Conservation (phyloP, 2,797 vertebrate species). For the Argyrosomus regius region DNA sequence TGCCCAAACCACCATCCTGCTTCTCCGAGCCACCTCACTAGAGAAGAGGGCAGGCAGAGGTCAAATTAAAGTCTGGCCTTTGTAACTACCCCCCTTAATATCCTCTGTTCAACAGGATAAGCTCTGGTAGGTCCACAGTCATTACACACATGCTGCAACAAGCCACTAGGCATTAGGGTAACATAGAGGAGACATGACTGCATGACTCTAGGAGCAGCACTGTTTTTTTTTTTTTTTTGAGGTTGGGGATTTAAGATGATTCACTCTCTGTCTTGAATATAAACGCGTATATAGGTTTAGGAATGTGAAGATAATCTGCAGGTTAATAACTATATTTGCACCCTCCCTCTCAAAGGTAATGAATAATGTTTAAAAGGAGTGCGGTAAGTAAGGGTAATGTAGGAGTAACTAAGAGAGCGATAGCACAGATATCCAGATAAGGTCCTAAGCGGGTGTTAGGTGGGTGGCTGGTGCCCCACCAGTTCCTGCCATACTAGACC, state of each 20-base stretch:
- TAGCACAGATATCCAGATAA: constrained; percentile 82
- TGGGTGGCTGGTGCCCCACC: constrained; percentile 72
- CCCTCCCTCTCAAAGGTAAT: constrained; percentile 55
- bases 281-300: not conserved
- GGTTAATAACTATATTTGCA: constrained; percentile 60
- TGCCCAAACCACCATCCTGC: constrained; percentile 90
- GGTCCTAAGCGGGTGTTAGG: constrained; percentile 81
- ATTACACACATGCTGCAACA: constrained; percentile 72
- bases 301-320: constrained; percentile 43
- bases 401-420: constrained; percentile 83
- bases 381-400: constrained; percentile 77
- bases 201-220: constrained; percentile 1
- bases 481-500: constrained; percentile 60
- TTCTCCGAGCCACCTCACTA: constrained; percentile 86
- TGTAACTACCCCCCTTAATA: constrained; percentile 92
- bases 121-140: constrained; percentile 71
- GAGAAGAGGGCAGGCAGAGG: constrained; percentile 89
- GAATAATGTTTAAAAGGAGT: constrained; percentile 64
- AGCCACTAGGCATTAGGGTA: constrained; percentile 60
- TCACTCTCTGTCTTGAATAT: constrained; percentile 11
- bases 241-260: constrained; percentile 33
- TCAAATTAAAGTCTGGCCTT: constrained; percentile 90
- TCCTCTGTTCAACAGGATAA: constrained; percentile 76
- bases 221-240: constrained; percentile 4
- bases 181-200: constrained; percentile 24